Evolutionary conservation across 2,797 vertebrate genomes (phyloP).

Genomic region (Enteromius afrohamiltoni): DNA sequence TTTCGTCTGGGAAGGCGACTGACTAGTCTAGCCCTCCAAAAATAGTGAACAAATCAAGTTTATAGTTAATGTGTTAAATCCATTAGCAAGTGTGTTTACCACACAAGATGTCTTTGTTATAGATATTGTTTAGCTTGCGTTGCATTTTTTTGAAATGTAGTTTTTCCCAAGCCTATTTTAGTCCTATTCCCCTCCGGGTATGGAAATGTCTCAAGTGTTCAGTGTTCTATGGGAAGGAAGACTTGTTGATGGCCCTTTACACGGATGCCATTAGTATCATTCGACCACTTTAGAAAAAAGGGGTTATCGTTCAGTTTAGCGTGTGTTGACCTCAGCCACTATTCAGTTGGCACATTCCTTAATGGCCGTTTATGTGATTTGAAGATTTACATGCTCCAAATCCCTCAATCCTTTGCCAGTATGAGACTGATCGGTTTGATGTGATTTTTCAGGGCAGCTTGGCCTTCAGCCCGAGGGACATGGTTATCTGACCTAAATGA

Average conservation of each 20-base stretch:
- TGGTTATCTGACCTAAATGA: slow-evolving; percentile 84
- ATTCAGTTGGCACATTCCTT: slow-evolving; percentile 72
- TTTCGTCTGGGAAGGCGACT: slow-evolving; percentile 24
- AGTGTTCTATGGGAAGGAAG: slow-evolving; percentile 10
- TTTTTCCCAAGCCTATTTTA: slow-evolving; percentile 5
- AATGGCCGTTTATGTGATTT: slow-evolving; percentile 73
- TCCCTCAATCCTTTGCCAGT: slow-evolving; percentile 79
- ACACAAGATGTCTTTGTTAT: slow-evolving; percentile 18
- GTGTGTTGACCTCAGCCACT: slow-evolving; percentile 60
- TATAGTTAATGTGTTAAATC: slow-evolving; percentile 15
- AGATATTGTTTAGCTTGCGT: slow-evolving; percentile 5
- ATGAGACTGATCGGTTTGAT: slow-evolving; percentile 78
- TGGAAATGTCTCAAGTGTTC: neutral
- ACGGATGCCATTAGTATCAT: slow-evolving; percentile 39
- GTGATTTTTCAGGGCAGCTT: slow-evolving; percentile 78
- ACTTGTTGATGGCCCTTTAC: neutral
- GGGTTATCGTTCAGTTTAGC: slow-evolving; percentile 20
- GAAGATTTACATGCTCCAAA: slow-evolving; percentile 80
- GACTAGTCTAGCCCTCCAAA: neutral
- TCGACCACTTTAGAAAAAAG: slow-evolving; percentile 2
- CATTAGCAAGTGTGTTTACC: slow-evolving; percentile 12
- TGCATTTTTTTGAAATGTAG: neutral
- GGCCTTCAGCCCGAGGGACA: slow-evolving; percentile 72
- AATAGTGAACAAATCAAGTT: slow-evolving; percentile 32
- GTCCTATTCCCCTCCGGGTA: neutral